A percentile compares a stretch with the other conserved stretches of the same genome.
Conservation (phyloP, 2,797 vertebrate species). For the Acanthurus lineatus region DNA sequence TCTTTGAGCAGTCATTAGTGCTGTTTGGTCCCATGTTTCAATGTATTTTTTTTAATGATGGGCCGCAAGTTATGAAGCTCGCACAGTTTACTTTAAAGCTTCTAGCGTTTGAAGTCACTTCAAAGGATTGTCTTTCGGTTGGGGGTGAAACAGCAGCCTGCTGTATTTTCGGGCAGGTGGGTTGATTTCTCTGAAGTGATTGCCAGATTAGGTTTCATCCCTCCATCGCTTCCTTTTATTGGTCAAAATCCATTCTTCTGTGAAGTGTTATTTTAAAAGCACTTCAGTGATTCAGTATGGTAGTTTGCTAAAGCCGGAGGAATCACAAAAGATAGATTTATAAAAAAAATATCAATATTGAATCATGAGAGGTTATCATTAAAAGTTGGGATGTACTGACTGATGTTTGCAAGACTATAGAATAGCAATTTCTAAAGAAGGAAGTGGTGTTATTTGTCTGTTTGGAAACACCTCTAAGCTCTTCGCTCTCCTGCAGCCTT, state of each 20-base stretch:
- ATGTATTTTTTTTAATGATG: slow-evolving; percentile 20
- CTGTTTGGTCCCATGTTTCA: slow-evolving; percentile 8
- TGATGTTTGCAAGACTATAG: no score
- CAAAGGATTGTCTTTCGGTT: slow-evolving; percentile 35
- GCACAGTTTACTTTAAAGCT: slow-evolving; percentile 29
- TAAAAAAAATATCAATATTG: neutral
- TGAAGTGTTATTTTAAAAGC: neutral
- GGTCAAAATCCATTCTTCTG: slow-evolving; percentile 8
- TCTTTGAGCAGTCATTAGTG: slow-evolving; percentile 15
- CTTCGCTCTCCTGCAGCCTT: no score
- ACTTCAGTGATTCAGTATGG: neutral
- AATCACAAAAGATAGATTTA: neutral
- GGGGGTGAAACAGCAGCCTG: slow-evolving; percentile 26
- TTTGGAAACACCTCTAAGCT: no score
- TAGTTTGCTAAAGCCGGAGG: neutral
- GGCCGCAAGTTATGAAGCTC: slow-evolving; percentile 1
- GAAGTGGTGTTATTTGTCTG: no score
- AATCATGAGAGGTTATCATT: neutral
- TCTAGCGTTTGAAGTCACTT: slow-evolving; percentile 55
- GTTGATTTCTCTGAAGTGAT: slow-evolving; percentile 22
- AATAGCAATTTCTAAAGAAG: no score
- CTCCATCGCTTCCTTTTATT: slow-evolving; percentile 1
- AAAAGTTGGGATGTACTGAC: no score
- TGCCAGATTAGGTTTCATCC: neutral
- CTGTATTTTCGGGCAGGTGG: slow-evolving; percentile 29